These are phyloP conservation scores for Rhabdophis nuchalis DNA, from an alignment of 2,797 vertebrate species.

Conservation along the genomic window DNA sequence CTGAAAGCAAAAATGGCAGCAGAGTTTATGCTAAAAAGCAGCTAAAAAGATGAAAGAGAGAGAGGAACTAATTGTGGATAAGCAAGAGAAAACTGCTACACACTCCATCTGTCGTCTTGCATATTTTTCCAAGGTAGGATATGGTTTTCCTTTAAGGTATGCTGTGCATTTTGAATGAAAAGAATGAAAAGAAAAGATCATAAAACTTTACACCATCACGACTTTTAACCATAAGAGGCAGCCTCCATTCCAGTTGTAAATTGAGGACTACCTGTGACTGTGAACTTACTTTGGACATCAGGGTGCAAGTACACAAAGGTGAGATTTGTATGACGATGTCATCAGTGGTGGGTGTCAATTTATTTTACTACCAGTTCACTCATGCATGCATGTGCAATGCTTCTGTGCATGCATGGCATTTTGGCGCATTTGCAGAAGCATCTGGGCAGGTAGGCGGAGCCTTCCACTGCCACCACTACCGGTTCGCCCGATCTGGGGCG, in stretches of 20 bases:
- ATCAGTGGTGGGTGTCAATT: too few species aligned
- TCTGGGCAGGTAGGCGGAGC: too few species aligned
- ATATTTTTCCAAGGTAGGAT: neutral
- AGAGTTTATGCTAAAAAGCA: neutral
- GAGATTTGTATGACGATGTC: neutral
- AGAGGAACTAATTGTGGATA: neutral
- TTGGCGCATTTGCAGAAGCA: too few species aligned
- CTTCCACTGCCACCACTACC: too few species aligned
- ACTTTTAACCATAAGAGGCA: neutral
- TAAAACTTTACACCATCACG: neutral
- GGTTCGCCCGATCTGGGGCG: too few species aligned
- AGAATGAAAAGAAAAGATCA: neutral
- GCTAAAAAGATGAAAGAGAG: neutral
- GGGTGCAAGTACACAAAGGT: neutral
- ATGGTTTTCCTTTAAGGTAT: neutral
- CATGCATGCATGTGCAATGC: too few species aligned
- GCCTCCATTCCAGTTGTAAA: neutral
- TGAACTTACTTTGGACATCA: neutral
- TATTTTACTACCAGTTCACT: too few species aligned
- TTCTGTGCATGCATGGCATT: too few species aligned
- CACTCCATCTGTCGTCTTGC: neutral
- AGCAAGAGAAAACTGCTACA: neutral
- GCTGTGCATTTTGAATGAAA: neutral
- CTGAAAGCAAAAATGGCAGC: neutral
- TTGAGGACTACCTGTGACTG: neutral